phyloP scores from a whole-genome alignment of 2,797 vertebrate genomes.

The Onychomys arenicola region DNA sequence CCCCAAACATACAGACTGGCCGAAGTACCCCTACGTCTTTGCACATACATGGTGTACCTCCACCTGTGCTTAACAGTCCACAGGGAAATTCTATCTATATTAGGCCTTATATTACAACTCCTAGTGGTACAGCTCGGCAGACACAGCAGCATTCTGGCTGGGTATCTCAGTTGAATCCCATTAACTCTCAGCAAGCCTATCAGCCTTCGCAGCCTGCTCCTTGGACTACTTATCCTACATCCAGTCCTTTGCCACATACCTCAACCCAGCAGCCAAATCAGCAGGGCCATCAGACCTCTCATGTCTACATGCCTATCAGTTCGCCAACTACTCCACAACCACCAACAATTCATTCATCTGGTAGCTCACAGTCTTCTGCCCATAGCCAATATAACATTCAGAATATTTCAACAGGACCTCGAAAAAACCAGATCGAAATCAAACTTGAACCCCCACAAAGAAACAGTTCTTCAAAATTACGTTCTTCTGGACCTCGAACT shows the following conservation, averaged over 20 bases:
- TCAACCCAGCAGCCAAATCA: slow-evolving; percentile 92
- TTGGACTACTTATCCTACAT: slow-evolving; percentile 91
- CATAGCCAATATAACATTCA: slow-evolving; percentile 99
- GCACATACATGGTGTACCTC: slow-evolving; percentile 98
- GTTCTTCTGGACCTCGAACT: slow-evolving; percentile 91
- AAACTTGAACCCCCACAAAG: slow-evolving; percentile 99
- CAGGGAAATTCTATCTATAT: slow-evolving; percentile 99
- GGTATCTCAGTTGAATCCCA: slow-evolving; percentile 95
- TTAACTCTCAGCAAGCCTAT: slow-evolving; percentile 95
- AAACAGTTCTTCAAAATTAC: slow-evolving; percentile 94
- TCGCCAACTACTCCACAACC: slow-evolving; percentile 97
- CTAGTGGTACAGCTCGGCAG: slow-evolving; percentile 91
- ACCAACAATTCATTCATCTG: slow-evolving; percentile 92
- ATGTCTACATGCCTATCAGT: slow-evolving; percentile 99
- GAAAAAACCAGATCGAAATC: slow-evolving; percentile 99
- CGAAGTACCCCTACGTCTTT: slow-evolving; percentile 98
- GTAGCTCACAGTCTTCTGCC: slow-evolving; percentile 91
- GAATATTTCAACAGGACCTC: slow-evolving; percentile 98
- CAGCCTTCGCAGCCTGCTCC: slow-evolving; percentile 92
- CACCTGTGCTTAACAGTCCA: slow-evolving; percentile 95
- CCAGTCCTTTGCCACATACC: slow-evolving; percentile 93
- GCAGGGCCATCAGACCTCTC: slow-evolving; percentile 98
- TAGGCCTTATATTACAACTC: slow-evolving; percentile 95
- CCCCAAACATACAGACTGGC: slow-evolving; percentile 96
- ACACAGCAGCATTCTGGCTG: slow-evolving; percentile 92